Percentiles rank a stretch among this genome's conserved stretches.
Evolutionary conservation across 2,888 invertebrate genomes (phyloP).

Genomic region (Mactromeris polynyma): DNA sequence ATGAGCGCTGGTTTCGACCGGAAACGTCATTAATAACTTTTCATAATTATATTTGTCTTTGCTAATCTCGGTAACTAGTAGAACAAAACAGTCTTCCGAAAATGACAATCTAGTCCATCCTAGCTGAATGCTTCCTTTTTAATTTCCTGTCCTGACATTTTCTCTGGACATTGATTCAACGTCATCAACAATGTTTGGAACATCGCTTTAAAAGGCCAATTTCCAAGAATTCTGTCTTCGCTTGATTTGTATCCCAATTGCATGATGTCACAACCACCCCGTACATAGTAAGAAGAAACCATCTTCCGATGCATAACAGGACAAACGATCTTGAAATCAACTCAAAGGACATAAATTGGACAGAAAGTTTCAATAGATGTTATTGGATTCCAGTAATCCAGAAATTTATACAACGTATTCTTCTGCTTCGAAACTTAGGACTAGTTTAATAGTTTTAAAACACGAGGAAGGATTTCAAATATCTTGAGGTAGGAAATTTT

Average conservation of each 20-base stretch:
- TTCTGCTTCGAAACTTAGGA: background rate
- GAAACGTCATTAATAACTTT: background rate
- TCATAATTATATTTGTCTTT: background rate
- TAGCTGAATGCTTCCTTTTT: background rate
- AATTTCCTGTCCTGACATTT: conserved; percentile 1
- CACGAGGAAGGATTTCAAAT: background rate
- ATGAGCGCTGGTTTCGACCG: background rate
- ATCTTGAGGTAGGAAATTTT: background rate
- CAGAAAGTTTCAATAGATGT: background rate
- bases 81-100: background rate
- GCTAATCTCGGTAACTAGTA: background rate
- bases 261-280: background rate
- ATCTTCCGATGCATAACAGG: background rate
- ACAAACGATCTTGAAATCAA: background rate
- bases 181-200: background rate
- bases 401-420: background rate
- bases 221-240: background rate
- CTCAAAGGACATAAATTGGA: background rate
- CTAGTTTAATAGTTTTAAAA: background rate
- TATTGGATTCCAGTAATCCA: background rate
- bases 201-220: background rate
- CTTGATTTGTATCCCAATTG: background rate
- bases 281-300: background rate
- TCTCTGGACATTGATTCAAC: background rate
- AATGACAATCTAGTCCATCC: background rate